Evolutionary conservation across 37 sponge, comb jelly and placozoan genomes (phyloP), one percentile per base, ranked within the genome.

Genomic region (Crambe crambe): DNA sequence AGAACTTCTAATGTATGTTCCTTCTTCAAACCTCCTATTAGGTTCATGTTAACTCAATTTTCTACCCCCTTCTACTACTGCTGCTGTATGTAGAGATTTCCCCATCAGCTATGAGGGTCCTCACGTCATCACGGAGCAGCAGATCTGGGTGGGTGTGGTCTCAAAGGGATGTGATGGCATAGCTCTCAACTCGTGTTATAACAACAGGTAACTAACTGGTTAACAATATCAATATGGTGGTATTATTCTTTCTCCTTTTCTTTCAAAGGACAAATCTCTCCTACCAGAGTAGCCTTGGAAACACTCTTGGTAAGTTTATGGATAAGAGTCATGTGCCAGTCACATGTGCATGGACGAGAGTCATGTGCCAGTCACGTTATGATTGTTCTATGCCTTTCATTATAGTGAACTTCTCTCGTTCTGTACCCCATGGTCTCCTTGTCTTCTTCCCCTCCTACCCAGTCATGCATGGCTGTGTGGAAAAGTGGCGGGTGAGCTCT

Each of bases 381-480:
- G n/a, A n/a, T n/a, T n/a, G n/a, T 36, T 42, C 38, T 68, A 15
- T 20, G 30, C 42, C 35, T 68, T 8, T 20, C 34, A 44, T 37
- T 81, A 29, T 70, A 87, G 92, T 97, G 66, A 93, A 89, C 76
- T 93, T 96, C 73, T 59, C 92, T n/a, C 80, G 94, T 15, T 66
- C 86, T 57, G 77, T 96, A 0, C 99, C 99, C 18, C 72, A 91
- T 70, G 96, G 96, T 12, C 29, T 95, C 39, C 83, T 98, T 58
- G 99, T 98, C 47, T 98, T 98, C 88, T 95, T 95, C 68, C 94
- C 99, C 39, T 95, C 96, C 34, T 98, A 98, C 41, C 65, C 86
- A 61, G 77, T 90, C 77, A 93, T 98, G 94, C 23, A 86, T 58
- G 74, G 74, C 42, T 93, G 94, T 43, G 60, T 89, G 29, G 79